Evolutionary conservation across 2,797 vertebrate species (phyloP), one percentile per base, ranked within the genome.

Genomic region (Sarcophilus harrisii): DNA sequence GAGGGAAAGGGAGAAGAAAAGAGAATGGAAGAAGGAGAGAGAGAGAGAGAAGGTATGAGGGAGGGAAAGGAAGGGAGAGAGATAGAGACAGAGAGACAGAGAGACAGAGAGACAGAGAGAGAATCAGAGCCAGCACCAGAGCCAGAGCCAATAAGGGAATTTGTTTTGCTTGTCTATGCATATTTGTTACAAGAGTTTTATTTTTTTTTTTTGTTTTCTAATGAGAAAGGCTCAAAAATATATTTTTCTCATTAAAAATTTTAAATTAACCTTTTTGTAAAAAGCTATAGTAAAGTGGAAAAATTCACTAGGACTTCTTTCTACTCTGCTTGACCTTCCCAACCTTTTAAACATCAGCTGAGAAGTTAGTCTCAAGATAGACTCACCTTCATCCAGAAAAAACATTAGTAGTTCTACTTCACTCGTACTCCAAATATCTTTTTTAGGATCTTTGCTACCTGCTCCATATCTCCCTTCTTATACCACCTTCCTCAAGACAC

Each of bases 401-500:
- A 21, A 45, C 73, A 45, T 45, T 45, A 21, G 21, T 81, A 27
- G n/a, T 38, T 9, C n/a, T 6, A 1, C 49, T 13, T 62, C 11
- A 12, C 49, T 11, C 0, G 60, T n/a, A 14, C 28, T 45, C 81
- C 52, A 66, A 18, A 28, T 45, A 45, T 49, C 24, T 93, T 93
- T 81, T 73, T 90, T 54, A 58, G 95, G 0, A 92, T 3, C 27
- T 57, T 38, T 90, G 52, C 12, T 58, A 91, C 32, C 38, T 60
- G 93, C 96, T 91, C 32, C 58, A 58, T 62, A 90, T 30, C 91
- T 45, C 13, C 28, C 66, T 57, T 94, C 93, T 90, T 87, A 59
- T 52, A 93, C 18, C 0, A 93, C 27, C 45, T 30, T 92, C 52
- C 38, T 91, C 87, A 94, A 90, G 4, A 3, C 10, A 27, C 91